phyloP scores from a whole-genome alignment of 2,888 invertebrate species.

The Ferrisia virgata region DNA sequence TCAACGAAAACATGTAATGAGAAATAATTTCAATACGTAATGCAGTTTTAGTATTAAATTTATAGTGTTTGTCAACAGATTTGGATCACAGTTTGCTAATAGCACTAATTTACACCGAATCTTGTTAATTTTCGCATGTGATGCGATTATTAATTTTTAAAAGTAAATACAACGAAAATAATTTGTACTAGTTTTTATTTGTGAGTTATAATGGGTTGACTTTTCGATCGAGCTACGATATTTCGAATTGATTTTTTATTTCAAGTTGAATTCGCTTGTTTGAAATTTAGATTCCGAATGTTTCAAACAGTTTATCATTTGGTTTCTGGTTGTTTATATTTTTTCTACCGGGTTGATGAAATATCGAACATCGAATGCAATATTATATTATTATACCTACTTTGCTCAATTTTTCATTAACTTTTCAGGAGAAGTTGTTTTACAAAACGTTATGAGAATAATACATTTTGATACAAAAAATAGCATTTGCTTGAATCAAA shows the following conservation, averaged over 20 bases:
- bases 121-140: constrained; percentile 1
- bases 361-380: no score
- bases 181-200: not conserved
- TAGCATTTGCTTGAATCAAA: no score
- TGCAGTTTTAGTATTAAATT: not conserved
- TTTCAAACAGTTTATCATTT: no score
- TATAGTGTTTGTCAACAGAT: not conserved
- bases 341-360: no score
- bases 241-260: no score
- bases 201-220: not conserved
- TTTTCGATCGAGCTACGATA: not conserved
- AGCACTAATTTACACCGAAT: not conserved
- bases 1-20: not conserved
- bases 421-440: no score
- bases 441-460: no score
- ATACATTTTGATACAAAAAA: no score
- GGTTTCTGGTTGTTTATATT: no score
- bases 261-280: not conserved
- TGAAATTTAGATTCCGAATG: not conserved
- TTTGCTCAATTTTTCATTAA: no score
- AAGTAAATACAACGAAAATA: not conserved
- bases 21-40: not conserved
- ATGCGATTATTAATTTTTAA: constrained; percentile 30
- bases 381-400: no score
- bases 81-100: constrained; percentile 22